Base-by-base conservation (phyloP, 64 coral and sea anemone species). In the Stylophora pistillata region DNA sequence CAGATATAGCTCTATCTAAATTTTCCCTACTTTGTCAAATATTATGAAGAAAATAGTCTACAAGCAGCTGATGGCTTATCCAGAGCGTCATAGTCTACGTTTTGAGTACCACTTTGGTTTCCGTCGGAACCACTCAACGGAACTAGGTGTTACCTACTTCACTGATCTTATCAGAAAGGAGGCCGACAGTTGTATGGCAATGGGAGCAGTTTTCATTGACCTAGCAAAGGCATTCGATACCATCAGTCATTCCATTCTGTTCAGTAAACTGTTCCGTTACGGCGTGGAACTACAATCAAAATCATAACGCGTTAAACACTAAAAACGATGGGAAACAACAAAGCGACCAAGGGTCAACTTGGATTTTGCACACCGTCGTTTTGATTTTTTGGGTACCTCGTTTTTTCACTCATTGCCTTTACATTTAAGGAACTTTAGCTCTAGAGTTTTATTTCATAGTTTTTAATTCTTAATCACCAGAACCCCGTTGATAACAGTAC, bases 1-100 rank as follows among this genome's bases (percentile, higher is more conserved):
- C 30, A 86, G 72, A 16, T 86, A 86, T 21, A 37, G 83, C 6
- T 66, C 64, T n/a, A 72, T 86, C 14, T 71, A 63, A 30, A 66
- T 86, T 25, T 16, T 86, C 25, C 14, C 60, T 63, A 63, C 60
- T 63, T 17, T 20, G 60, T 63, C 60, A 63, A 63, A 63, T 15
- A 59, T 63, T 17, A 20, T 63, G 60, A 21, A 63, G 60, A 63
- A 17, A 63, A 17, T 17, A 16, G 60, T 63, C 13, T 72, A 72
- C 69, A 72, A 30, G 28, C 69, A 72, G 28, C n/a, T 72, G 69
- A 72, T 72, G 69, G 6, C 69, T 10, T 28, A 72, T 72, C 13
- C 9, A 6, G 69, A 72, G 9, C n/a, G 69, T 15, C 6, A 72
- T 10, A 5, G 60, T 17, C 69, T 29, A 12, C 1, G 18, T 70